A percentile compares a stretch with the other conserved stretches of the same genome.
Conservation (phyloP, 2,113 vertebrate species). For the Gasterosteus aculeatus region DNA sequence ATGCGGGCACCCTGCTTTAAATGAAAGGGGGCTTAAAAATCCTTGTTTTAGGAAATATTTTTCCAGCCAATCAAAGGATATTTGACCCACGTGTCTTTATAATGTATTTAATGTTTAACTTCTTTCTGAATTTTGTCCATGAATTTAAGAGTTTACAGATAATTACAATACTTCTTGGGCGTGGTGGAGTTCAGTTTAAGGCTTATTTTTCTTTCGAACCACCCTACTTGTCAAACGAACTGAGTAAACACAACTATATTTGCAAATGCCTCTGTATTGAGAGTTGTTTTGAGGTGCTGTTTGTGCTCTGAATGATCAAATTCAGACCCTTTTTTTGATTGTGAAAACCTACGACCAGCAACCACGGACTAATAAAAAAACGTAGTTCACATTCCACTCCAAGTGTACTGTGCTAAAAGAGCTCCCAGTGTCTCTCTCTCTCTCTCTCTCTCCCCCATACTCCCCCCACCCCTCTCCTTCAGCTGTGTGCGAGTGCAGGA, state of each 20-base stretch:
- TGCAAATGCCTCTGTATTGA: not conserved
- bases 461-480: constrained; percentile 24
- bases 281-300: not conserved
- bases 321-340: not conserved
- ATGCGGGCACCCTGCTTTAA: too few species aligned
- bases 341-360: not conserved
- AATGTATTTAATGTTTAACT: not conserved
- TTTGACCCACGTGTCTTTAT: too few species aligned
- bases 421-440: constrained; percentile 25
- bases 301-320: not conserved
- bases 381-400: constrained; percentile 8
- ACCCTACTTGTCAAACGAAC: not conserved
- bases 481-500: constrained; percentile 29
- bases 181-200: not conserved
- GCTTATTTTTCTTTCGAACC: not conserved
- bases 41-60: too few species aligned
- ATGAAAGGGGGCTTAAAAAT: too few species aligned
- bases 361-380: not conserved
- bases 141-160: not conserved
- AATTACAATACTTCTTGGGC: not conserved
- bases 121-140: not conserved
- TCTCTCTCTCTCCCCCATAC: constrained; percentile 8
- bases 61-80: too few species aligned
- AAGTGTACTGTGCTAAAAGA: constrained; percentile 22
- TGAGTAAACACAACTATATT: not conserved